These are phyloP conservation scores for Drosophila aff. DNA, from an alignment of 1,140 invertebrate species.

Conservation along the genomic window DNA sequence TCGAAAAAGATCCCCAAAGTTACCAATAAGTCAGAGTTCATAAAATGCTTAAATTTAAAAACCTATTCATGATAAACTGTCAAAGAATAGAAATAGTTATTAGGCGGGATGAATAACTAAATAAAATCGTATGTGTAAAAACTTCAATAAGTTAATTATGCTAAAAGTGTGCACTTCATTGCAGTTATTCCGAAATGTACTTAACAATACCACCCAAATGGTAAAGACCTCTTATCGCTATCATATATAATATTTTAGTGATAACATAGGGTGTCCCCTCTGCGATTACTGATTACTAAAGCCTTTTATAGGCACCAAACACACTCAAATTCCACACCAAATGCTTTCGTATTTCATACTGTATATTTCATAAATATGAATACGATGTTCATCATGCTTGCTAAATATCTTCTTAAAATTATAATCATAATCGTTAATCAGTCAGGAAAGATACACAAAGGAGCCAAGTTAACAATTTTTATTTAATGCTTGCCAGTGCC, in stretches of 20 bases:
- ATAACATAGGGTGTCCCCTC: not conserved
- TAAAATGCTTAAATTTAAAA: not conserved
- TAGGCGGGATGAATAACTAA: not conserved
- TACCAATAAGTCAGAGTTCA: not conserved
- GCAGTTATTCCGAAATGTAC: not conserved
- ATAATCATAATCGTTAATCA: not conserved
- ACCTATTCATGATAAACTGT: not conserved
- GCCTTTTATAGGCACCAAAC: not conserved
- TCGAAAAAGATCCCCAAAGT: not conserved
- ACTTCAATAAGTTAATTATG: not conserved
- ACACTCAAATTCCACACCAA: not conserved
- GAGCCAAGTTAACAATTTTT: constrained; percentile 62
- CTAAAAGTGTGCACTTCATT: not conserved
- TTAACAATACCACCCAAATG: constrained; percentile 19
- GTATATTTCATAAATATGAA: not conserved
- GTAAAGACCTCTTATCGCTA: constrained; percentile 30
- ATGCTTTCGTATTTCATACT: not conserved
- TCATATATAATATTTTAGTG: constrained; percentile 1
- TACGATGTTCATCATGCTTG: not conserved
- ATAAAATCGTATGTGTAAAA: not conserved
- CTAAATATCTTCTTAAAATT: not conserved
- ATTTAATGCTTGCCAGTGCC: constrained; percentile 65
- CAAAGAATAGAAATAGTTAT: not conserved
- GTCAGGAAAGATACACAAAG: not conserved
- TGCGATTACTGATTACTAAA: constrained; percentile 18